phyloP scores from a whole-genome alignment of 1,140 invertebrate species.

The Drosophila ambigua region DNA sequence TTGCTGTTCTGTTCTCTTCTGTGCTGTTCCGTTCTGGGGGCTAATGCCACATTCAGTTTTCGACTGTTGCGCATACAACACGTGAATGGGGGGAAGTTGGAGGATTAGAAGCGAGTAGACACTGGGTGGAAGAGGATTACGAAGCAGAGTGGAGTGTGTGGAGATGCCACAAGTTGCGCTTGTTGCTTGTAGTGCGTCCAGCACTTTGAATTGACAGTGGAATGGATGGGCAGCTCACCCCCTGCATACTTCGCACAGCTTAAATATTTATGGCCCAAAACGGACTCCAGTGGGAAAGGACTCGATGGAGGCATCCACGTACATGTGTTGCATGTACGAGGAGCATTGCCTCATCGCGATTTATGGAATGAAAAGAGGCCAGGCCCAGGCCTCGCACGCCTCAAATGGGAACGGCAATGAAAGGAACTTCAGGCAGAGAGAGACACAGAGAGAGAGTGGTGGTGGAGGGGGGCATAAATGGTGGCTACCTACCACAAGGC shows the following conservation, averaged over 20 bases:
- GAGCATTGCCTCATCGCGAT: constrained; percentile 37
- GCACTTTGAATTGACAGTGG: constrained; percentile 37
- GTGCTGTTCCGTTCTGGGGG: constrained; percentile 3
- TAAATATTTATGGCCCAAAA: constrained; percentile 46
- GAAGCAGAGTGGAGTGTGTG: not conserved
- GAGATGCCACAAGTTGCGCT: constrained; percentile 59
- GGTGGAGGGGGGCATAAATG: too few relatives aligned
- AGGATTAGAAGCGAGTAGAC: not conserved
- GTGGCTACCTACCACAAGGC: too few relatives aligned
- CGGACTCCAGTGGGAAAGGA: not conserved
- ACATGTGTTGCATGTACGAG: constrained; percentile 34
- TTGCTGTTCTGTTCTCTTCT: too few relatives aligned
- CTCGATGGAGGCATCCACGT: constrained; percentile 24
- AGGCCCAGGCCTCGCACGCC: too few relatives aligned
- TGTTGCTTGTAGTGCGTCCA: constrained; percentile 59
- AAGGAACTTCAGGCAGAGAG: too few relatives aligned
- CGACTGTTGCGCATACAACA: constrained; percentile 62
- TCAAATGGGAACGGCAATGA: too few relatives aligned
- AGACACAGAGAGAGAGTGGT: too few relatives aligned
- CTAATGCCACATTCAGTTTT: constrained; percentile 67
- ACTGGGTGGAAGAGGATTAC: not conserved
- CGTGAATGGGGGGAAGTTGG: constrained; percentile 9
- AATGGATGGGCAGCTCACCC: too few relatives aligned
- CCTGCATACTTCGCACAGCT: not conserved
- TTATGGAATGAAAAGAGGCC: constrained; percentile 32